phyloP scores from a whole-genome alignment of 2,888 invertebrate genomes.

The Eupithecia tripunctaria region DNA sequence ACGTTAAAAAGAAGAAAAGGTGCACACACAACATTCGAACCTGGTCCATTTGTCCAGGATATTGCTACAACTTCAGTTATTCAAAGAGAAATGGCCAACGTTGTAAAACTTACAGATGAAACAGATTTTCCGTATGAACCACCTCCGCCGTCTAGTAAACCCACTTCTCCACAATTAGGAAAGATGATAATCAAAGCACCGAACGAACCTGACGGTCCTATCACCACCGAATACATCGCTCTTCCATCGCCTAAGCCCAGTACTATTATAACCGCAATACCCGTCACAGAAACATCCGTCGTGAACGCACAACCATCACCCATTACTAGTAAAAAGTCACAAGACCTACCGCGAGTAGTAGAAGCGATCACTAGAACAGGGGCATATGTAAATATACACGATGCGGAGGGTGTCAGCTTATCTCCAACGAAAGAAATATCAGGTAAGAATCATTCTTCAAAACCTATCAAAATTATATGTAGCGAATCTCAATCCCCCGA shows the following conservation, averaged over 20 bases:
- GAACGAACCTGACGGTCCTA: slow-evolving; percentile 69
- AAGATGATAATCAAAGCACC: slow-evolving; percentile 87
- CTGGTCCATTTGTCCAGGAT: slow-evolving; percentile 93
- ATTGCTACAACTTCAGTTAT: slow-evolving; percentile 73
- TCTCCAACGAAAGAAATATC: slow-evolving; percentile 86
- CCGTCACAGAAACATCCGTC: slow-evolving; percentile 68
- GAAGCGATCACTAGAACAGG: slow-evolving; percentile 83
- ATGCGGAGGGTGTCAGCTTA: slow-evolving; percentile 84
- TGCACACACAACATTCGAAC: slow-evolving; percentile 93
- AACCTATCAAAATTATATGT: slow-evolving; percentile 57
- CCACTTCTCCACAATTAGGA: slow-evolving; percentile 87
- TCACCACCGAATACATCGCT: slow-evolving; percentile 84
- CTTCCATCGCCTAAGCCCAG: slow-evolving; percentile 84
- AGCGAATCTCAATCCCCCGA: slow-evolving; percentile 56
- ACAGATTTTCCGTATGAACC: slow-evolving; percentile 78
- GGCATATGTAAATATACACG: slow-evolving; percentile 90
- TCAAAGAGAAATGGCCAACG: slow-evolving; percentile 72
- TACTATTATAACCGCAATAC: slow-evolving; percentile 86
- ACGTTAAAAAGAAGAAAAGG: slow-evolving; percentile 91
- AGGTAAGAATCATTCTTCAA: slow-evolving; percentile 86
- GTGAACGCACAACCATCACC: slow-evolving; percentile 57
- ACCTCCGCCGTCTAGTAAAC: slow-evolving; percentile 73
- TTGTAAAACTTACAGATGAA: slow-evolving; percentile 74
- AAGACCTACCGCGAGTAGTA: slow-evolving; percentile 74
- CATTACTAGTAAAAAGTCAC: slow-evolving; percentile 62